These are phyloP conservation scores for Dorcus parallelipipedus DNA, from an alignment of 2,888 invertebrate genomes.

Conservation along the genomic window DNA sequence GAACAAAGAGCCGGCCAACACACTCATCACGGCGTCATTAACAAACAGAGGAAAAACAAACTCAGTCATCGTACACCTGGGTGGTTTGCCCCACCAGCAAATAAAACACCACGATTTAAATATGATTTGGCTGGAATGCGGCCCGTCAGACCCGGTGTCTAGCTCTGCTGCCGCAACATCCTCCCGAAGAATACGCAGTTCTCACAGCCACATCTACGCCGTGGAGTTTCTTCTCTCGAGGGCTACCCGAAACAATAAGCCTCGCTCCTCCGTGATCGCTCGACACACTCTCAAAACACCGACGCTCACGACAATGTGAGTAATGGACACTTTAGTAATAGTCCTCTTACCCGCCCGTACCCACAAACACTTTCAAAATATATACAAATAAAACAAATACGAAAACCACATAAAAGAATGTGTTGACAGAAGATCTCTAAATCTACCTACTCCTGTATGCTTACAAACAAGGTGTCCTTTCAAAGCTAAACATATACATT, in stretches of 20 bases:
- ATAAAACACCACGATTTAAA: conserved; percentile 38
- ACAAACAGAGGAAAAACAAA: conserved; percentile 50
- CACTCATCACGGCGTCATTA: conserved; percentile 50
- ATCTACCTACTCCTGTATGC: conserved; percentile 4
- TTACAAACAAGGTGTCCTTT: too few relatives aligned
- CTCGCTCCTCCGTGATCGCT: not conserved
- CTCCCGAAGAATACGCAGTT: not conserved
- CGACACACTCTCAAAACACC: conserved; percentile 4
- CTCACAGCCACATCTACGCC: not conserved
- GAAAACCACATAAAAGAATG: conserved; percentile 14
- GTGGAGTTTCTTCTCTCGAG: not conserved
- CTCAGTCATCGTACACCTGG: conserved; percentile 47
- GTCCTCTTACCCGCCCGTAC: not conserved
- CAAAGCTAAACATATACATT: too few relatives aligned
- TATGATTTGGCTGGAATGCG: conserved; percentile 44
- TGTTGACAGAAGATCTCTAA: conserved; percentile 16
- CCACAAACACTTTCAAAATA: conserved; percentile 8
- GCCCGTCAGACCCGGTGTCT: conserved; percentile 46
- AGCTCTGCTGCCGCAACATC: conserved; percentile 18
- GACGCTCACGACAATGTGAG: conserved; percentile 2
- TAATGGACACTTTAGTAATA: conserved; percentile 7
- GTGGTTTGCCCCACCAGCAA: conserved; percentile 39
- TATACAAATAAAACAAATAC: conserved; percentile 7
- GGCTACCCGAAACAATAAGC: too few relatives aligned
- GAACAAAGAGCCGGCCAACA: conserved; percentile 39